Percentiles rank a stretch among this genome's conserved stretches.
Conservation (phyloP, 2,888 invertebrate genomes). For the Latrodectus hesperus region DNA sequence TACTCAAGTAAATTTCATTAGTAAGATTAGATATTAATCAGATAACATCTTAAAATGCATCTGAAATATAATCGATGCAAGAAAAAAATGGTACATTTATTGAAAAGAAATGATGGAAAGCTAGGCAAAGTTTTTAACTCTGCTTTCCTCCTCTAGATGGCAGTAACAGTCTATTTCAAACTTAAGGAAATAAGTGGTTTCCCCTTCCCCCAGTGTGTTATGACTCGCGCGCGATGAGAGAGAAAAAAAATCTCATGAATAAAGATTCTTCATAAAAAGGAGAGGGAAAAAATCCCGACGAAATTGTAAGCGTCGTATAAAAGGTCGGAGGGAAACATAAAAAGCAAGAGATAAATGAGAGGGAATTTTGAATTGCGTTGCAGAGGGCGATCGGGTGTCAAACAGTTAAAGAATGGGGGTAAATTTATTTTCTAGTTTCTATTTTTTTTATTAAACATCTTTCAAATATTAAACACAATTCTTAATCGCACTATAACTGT, state of each 20-base stretch:
- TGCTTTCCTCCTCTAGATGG: conserved; percentile 30
- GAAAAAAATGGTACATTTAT: background rate
- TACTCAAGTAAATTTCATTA: no score
- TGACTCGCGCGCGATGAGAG: conserved; percentile 7
- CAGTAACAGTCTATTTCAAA: conserved; percentile 28
- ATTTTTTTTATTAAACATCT: no score
- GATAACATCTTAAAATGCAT: no score
- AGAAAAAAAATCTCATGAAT: conserved; percentile 50
- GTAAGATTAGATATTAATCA: no score
- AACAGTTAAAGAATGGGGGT: no score
- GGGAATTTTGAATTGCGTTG: conserved; percentile 29
- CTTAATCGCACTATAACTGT: no score
- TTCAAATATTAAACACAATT: no score
- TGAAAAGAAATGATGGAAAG: background rate
- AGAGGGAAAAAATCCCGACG: conserved; percentile 1
- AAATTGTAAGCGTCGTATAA: conserved; percentile 24
- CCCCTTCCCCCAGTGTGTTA: conserved; percentile 14
- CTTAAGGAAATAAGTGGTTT: conserved; percentile 4
- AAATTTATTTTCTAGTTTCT: no score
- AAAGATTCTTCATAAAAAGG: conserved; percentile 37
- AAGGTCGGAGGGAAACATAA: conserved; percentile 23
- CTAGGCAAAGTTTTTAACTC: conserved; percentile 12
- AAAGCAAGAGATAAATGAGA: conserved; percentile 16
- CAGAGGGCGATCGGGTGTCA: background rate
- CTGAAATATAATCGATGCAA: no score